Conservation (phyloP, 2,113 vertebrate species). For the Mohoua ochrocephala region DNA sequence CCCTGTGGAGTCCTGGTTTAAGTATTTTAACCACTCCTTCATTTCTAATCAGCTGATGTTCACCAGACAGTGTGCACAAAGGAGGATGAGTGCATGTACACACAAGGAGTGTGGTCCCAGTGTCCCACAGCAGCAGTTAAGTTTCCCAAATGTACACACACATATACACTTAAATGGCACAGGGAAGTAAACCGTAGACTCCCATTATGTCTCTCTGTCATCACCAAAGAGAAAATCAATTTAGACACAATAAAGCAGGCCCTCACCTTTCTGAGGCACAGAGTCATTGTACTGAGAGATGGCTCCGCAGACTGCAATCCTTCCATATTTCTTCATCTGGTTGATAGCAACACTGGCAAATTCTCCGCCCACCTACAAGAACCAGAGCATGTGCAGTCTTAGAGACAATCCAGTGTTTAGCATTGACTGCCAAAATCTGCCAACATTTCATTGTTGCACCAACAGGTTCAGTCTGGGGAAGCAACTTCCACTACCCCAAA, state of each 20-base stretch:
- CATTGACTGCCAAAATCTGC: background rate
- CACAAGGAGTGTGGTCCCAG: background rate
- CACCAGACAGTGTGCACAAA: background rate
- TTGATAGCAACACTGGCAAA: conserved; percentile 74
- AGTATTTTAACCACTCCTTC: background rate
- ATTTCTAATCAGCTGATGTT: background rate
- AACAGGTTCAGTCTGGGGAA: background rate
- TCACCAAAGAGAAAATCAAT: background rate
- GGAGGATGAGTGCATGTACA: background rate
- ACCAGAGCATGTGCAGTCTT: background rate
- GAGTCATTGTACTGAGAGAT: conserved; percentile 82
- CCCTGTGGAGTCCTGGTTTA: background rate
- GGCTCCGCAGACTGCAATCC: conserved; percentile 85
- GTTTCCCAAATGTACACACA: background rate
- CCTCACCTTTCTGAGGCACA: conserved; percentile 74
- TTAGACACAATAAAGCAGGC: background rate
- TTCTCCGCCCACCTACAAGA: conserved; percentile 82
- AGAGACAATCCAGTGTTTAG: background rate
- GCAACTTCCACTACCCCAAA: background rate
- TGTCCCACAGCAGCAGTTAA: background rate
- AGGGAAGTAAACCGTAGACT: background rate
- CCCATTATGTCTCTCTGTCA: background rate
- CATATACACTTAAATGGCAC: background rate
- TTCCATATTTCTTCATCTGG: conserved; percentile 86
- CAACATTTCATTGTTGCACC: background rate